Evolutionary conservation across 1,140 invertebrate genomes (phyloP).

Genomic region (Bombus waltoni): DNA sequence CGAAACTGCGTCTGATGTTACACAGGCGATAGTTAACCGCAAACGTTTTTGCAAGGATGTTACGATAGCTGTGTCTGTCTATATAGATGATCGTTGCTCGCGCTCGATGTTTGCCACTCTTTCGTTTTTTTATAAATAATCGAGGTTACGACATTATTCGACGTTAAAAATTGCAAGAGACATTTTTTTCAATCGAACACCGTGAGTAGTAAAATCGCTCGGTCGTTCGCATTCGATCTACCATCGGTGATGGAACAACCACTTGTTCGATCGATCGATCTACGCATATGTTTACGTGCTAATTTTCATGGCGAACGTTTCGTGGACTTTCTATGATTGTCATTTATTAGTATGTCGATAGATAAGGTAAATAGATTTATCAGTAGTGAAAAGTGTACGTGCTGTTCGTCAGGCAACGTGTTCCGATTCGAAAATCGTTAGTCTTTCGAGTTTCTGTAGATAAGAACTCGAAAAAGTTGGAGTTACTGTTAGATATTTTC

Average conservation of each 20-base stretch:
- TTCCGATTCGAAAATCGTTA: too few species aligned
- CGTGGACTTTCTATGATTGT: background rate
- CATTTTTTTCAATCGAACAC: too few species aligned
- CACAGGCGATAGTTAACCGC: background rate
- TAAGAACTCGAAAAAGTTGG: too few species aligned
- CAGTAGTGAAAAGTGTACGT: too few species aligned
- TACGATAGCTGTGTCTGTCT: background rate
- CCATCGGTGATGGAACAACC: background rate
- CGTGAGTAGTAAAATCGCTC: background rate
- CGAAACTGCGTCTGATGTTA: background rate
- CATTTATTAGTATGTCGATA: too few species aligned
- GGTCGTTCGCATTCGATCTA: background rate
- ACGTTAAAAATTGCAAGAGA: background rate
- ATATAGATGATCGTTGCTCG: constrained; percentile 14
- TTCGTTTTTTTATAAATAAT: background rate
- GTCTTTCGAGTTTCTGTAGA: too few species aligned
- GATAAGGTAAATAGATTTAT: too few species aligned
- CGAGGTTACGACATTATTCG: background rate
- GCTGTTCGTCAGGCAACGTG: too few species aligned
- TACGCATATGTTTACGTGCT: background rate
- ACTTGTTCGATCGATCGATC: background rate
- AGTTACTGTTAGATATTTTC: too few species aligned
- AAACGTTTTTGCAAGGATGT: constrained; percentile 18
- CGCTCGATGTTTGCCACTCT: background rate
- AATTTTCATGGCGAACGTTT: background rate